Base-by-base conservation (phyloP, 2,888 invertebrate species). In the Aphidoletes aphidimyza region DNA sequence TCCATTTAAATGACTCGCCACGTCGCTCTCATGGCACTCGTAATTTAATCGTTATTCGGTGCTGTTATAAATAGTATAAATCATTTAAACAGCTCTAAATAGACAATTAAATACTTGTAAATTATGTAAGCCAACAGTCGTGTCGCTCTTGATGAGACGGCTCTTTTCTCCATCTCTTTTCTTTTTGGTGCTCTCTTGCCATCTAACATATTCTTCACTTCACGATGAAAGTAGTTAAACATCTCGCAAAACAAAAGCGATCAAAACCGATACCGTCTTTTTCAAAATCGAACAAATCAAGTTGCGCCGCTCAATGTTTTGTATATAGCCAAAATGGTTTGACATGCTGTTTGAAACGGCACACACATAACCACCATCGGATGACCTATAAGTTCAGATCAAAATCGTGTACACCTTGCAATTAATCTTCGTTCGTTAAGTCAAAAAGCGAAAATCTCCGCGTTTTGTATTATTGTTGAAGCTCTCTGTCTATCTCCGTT, bases 361-460 rank as follows among this genome's bases (percentile, higher is more conserved):
- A 30, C 14, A 14, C 30, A 69, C 69, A 69, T 30, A 81, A 19
- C 22, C 81, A 37, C 69, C 26, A 26, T 59, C 78, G 2, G 81
- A 81, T 81, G 81, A 81, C 81, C 81, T 81, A 37, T 37, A 81
- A 81, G 81, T 81, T 81, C 81, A 81, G 81, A 81, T 81, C 81
- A 81, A 81, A 81, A 81, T 81, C 81, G 81, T 81, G 81, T 81
- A 81, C 81, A 81, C 81, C 81, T 81, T 81, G 81, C 81, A 81
- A 81, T 81, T 81, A 81, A 81, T 81, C 81, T 81, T 81, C 81
- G 37, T 81, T 81, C 81, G 39, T 81, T 81, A n/a, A 81, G 81
- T 37, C 81, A 34, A 69, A 34, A 69, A 69, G 69, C 34, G 69
- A 69, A 69, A 69, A 54, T 47, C 26, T n/a, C n/a, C n/a, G n/a